phyloP scores from a whole-genome alignment of 2,888 invertebrate genomes.

The Emmelina monodactyla region DNA sequence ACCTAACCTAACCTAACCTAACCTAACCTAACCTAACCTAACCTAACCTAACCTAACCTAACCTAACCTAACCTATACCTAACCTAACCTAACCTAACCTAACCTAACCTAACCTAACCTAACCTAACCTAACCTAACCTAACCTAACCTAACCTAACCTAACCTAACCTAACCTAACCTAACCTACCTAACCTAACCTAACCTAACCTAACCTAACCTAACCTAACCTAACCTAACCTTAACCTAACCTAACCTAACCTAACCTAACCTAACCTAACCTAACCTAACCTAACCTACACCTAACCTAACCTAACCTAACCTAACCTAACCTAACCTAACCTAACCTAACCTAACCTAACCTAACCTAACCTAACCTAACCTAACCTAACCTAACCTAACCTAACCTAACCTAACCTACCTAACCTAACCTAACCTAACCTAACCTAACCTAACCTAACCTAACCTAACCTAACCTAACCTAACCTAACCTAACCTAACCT shows the following conservation, averaged over 20 bases:
- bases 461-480: slow-evolving; percentile 9
- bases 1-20: too few species aligned
- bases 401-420: slow-evolving; percentile 5
- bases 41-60: slow-evolving; percentile 6
- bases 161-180: slow-evolving; percentile 5
- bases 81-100: slow-evolving; percentile 6
- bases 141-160: slow-evolving; percentile 5
- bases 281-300: slow-evolving; percentile 10
- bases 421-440: too few species aligned
- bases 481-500: slow-evolving; percentile 9
- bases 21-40: slow-evolving; percentile 7
- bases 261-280: slow-evolving; percentile 10
- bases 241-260: slow-evolving; percentile 4
- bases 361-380: slow-evolving; percentile 3
- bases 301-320: slow-evolving; percentile 10
- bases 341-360: slow-evolving; percentile 9
- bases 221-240: slow-evolving; percentile 5
- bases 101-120: slow-evolving; percentile 5
- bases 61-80: slow-evolving; percentile 8
- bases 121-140: slow-evolving; percentile 5
- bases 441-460: slow-evolving; percentile 9
- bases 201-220: slow-evolving; percentile 5
- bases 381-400: slow-evolving; percentile 9
- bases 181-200: slow-evolving; percentile 2
- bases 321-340: slow-evolving; percentile 10